Conservation (phyloP, 2,797 vertebrate species). For the Lycodopsis pacificus region DNA sequence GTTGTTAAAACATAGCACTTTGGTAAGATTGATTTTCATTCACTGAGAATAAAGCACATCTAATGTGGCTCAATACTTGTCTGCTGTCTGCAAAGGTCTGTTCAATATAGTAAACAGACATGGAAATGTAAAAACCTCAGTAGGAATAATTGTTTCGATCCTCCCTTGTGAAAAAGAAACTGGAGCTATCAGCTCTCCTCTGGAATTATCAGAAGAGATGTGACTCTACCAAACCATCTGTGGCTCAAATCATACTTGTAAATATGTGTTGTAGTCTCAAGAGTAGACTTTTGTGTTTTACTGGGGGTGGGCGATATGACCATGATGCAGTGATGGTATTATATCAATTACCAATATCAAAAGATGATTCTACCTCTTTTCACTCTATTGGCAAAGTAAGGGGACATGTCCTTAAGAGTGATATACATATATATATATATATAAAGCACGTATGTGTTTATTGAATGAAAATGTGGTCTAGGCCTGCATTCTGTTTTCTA, state of each 20-base stretch:
- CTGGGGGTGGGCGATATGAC: background rate
- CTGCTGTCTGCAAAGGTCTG: background rate
- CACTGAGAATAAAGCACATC: background rate
- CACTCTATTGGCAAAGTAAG: background rate
- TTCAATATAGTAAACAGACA: background rate
- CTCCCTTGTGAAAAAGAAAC: background rate
- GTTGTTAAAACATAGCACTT: background rate
- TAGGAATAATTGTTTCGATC: background rate
- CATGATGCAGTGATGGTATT: background rate
- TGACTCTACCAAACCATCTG: background rate
- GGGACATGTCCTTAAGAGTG: background rate
- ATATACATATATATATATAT: background rate
- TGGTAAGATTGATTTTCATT: background rate
- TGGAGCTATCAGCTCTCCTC: background rate
- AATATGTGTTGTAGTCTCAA: background rate
- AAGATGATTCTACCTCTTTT: background rate
- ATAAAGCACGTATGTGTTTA: background rate
- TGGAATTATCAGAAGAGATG: background rate
- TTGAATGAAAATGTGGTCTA: background rate
- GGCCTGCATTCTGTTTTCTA: background rate
- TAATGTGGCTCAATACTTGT: background rate
- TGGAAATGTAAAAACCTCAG: background rate
- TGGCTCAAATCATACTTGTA: background rate
- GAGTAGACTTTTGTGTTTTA: background rate
- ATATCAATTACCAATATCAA: background rate